Conservation (phyloP, 2,797 vertebrate genomes). For the Eulemur rubriventer region DNA sequence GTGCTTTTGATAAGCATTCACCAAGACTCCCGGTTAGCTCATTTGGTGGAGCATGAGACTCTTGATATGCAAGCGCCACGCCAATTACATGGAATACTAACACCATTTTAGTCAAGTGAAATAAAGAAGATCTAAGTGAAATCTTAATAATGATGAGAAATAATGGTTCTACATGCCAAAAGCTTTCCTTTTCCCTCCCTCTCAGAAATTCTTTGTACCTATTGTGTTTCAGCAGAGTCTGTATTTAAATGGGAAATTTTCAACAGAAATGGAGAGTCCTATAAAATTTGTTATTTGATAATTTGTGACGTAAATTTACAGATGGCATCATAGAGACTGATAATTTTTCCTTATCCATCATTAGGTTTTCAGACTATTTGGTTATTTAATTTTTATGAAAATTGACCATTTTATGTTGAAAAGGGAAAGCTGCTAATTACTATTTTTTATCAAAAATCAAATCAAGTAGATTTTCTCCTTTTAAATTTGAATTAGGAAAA, state of each 20-base stretch:
- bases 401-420: neutral
- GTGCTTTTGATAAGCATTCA: neutral
- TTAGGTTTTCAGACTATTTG: neutral
- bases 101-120: neutral
- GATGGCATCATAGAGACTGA: neutral
- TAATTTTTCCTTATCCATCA: neutral
- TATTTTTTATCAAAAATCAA: neutral
- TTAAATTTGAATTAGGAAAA: constrained; percentile 35
- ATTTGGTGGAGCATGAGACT: neutral
- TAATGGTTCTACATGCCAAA: neutral
- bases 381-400: constrained; percentile 38
- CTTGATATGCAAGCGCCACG: neutral
- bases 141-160: neutral
- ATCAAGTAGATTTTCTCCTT: neutral
- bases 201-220: constrained; percentile 3
- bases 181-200: neutral
- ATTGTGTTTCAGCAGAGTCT: neutral
- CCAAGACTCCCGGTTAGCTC: neutral
- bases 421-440: neutral
- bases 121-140: neutral
- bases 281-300: constrained; percentile 18
- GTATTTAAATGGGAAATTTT: constrained; percentile 41
- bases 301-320: constrained; percentile 16
- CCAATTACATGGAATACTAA: neutral
- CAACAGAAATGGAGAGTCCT: neutral